Evolutionary conservation across 2,888 invertebrate genomes (phyloP), one percentile per base, ranked within the genome.

Genomic region (Aethes cnicana): DNA sequence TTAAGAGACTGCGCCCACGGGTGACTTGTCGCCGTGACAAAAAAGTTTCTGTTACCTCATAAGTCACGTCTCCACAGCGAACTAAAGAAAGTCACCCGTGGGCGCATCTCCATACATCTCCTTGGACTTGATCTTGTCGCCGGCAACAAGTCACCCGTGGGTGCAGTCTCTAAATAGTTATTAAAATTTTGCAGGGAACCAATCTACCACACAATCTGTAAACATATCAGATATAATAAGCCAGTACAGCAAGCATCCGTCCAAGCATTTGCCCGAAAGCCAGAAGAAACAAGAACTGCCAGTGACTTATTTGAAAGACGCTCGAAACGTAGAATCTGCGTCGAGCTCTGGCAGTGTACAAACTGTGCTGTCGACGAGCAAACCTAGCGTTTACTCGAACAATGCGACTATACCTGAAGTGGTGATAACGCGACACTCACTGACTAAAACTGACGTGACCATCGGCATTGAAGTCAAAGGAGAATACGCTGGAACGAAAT

Each of bases 191-290:
- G 11, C 64, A 85, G 87, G 79, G 1, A 84, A 80, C 57, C 80
- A 84, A 60, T 86, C 87, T 4, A 76, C 81, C n/a, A n/a, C n/a
- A n/a, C n/a, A n/a, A n/a, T n/a, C n/a, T 41, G 64, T 85, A 0
- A 83, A 81, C 54, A 68, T 86, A 9, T 67, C 83, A 18, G 84
- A 76, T n/a, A 79, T 87, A 55, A 56, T 88, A 7, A 68, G 78
- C 56, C 58, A 77, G 1, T 77, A 77, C 50, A 75, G 78, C 37
- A 59, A 69, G 37, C 74, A 75, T 49, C 63, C 59, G 9, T 25
- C 55, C 1, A 85, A 84, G 35, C 72, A 74, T 0, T 64, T 84
- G 3, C 61, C 73, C 0, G 85, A 84, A 55, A 47, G 79, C 2
- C 55, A 62, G 11, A 66, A 63, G 21, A 53, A 64, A 12, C 64